Base-by-base conservation (phyloP, 1,140 invertebrate species). In the Drosophila tristis region DNA sequence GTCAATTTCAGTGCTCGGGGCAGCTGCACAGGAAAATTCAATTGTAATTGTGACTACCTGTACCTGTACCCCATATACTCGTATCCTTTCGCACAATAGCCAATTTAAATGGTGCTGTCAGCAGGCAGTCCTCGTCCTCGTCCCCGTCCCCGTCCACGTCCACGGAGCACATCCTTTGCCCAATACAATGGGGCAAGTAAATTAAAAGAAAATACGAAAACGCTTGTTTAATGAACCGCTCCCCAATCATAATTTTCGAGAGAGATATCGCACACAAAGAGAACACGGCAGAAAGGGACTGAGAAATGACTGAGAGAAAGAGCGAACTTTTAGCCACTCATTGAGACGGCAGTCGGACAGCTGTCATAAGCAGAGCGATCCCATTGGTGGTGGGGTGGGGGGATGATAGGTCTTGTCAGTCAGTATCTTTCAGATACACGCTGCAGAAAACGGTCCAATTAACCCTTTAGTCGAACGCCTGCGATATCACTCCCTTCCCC, bases 91-190 rank as follows among this genome's bases (percentile, higher is more conserved):
- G 61, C 61, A 87, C 78, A 86, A 89, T 76, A 75, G 70, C 74
- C 78, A 87, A 82, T 87, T 87, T 89, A 82, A 76, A 89, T 70
- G 82, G 49, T 79, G 56, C 82, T 86, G 78, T 81, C 82, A 87
- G 82, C 82, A 73, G 82, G 82, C 82, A 78, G 71, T 74, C 70
- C 11, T 2, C 35, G 35, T 11, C 11, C 35, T 4, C n/a, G n/a
- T n/a, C n/a, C n/a, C n/a, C n/a, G n/a, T n/a, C n/a, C n/a, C n/a
- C 31, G 70, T 74, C 68, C 31, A 1, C 9, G 31, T 1, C 9
- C 31, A 4, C 31, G 11, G 35, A 39, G 35, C 35, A 39, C 35
- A 39, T 39, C 35, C 49, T 60, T 47, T 53, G 44, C 20, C 42
- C 51, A 23, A 39, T 7, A 75, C 71, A 75, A 68, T 68, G 51